These are phyloP conservation scores for Heliothis subflexa DNA, from an alignment of 1,140 invertebrate species.

Conservation along the genomic window DNA sequence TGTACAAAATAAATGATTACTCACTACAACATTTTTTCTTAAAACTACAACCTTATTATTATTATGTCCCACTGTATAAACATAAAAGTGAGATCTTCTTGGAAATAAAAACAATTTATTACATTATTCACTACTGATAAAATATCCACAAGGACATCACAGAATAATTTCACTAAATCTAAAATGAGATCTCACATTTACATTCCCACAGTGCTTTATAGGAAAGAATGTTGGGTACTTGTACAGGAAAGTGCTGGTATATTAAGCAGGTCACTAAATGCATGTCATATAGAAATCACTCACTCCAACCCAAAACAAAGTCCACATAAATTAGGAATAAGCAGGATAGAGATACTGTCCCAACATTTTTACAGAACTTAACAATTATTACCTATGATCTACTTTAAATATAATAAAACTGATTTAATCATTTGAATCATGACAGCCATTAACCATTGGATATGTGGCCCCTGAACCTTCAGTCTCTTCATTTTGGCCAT, in stretches of 20 bases:
- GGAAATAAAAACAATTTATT: constrained; percentile 57
- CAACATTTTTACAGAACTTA: constrained; percentile 18
- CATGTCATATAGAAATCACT: constrained; percentile 37
- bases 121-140: constrained; percentile 58
- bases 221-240: constrained; percentile 53
- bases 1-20: constrained; percentile 58
- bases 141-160: constrained; percentile 77
- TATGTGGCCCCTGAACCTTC: constrained; percentile 57
- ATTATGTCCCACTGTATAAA: constrained; percentile 63
- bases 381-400: constrained; percentile 6
- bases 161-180: constrained; percentile 68
- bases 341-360: constrained; percentile 46
- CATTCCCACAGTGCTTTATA: constrained; percentile 68
- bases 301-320: constrained; percentile 19
- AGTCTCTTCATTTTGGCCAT: constrained; percentile 65
- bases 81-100: constrained; percentile 81
- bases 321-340: constrained; percentile 47
- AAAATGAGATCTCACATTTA: constrained; percentile 79
- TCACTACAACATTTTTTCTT: constrained; percentile 49
- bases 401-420: constrained; percentile 18
- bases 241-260: constrained; percentile 56
- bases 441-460: constrained; percentile 77
- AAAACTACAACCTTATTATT: constrained; percentile 28
- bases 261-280: constrained; percentile 67
- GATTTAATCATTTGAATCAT: constrained; percentile 68